A percentile compares a stretch with the other conserved stretches of the same genome.
phyloP scores from a whole-genome alignment of 1,140 invertebrate genomes.

The Nymphalis io region DNA sequence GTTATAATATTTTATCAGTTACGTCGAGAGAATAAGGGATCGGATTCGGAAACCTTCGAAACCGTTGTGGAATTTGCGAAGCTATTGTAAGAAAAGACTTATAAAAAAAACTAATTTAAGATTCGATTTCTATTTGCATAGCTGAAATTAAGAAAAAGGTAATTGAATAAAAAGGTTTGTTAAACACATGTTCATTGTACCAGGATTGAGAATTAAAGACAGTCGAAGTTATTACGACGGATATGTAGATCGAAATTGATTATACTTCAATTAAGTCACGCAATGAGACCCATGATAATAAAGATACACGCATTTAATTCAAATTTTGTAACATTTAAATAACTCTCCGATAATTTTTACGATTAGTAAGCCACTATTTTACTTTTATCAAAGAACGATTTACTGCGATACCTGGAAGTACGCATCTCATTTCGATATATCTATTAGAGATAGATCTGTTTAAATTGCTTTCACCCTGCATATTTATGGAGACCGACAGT shows the following conservation, averaged over 20 bases:
- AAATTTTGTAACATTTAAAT: constrained; percentile 20
- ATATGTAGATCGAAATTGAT: constrained; percentile 13
- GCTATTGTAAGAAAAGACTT: too few species aligned
- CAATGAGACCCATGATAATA: constrained; percentile 7
- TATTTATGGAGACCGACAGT: background rate
- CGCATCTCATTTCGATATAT: background rate
- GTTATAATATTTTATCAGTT: background rate
- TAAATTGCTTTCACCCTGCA: background rate
- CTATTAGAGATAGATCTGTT: background rate
- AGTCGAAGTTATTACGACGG: background rate
- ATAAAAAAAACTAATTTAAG: too few species aligned
- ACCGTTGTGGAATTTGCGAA: too few species aligned
- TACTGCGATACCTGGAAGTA: background rate
- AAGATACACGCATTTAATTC: constrained; percentile 17
- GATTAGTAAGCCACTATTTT: constrained; percentile 4
- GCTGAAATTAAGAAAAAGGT: too few species aligned
- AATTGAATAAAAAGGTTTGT: too few species aligned
- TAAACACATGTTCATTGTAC: too few species aligned
- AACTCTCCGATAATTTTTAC: constrained; percentile 15
- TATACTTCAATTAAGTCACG: constrained; percentile 14
- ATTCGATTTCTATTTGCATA: too few species aligned
- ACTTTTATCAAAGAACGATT: constrained; percentile 13
- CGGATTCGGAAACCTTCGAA: too few species aligned
- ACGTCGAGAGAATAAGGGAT: background rate
- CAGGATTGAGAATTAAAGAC: too few species aligned